Evolutionary conservation across 2,888 invertebrate genomes (phyloP), one percentile per base, ranked within the genome.

Genomic region (Leptothorax acervorum): DNA sequence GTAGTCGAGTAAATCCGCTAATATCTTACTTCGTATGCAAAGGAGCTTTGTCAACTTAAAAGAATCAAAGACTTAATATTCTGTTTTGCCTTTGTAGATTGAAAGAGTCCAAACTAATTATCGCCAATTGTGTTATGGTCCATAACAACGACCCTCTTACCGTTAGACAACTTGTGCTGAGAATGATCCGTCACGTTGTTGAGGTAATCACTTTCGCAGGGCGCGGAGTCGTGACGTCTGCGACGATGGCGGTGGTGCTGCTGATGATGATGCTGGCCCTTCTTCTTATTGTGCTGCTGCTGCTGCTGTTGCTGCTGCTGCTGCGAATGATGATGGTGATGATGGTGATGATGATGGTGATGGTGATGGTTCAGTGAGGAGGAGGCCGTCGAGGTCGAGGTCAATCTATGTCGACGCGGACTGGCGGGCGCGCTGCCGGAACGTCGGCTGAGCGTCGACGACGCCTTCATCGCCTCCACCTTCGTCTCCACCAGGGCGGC

Each of bases 401-500:
- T 95, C 45, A 95, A 92, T 83, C 95, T 92, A 45, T 95, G 93
- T 79, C 95, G 93, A 62, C 95, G 94, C 3, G 95, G 95, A 90
- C 95, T 95, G 18, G 95, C 93, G 66, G 95, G 95, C 92, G 85
- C 96, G 85, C 95, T 95, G 89, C 95, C 92, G 91, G 95, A 94
- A 93, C 95, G 94, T 95, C 94, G 91, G 95, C 94, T 90, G 95
- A 92, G 90, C 95, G 94, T 89, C 90, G 94, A 90, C 90, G 95
- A 91, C 91, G 95, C 95, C 93, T 96, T 95, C 95, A 96, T 95
- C 93, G 97, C 95, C 95, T 97, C 95, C 94, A 97, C 96, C 95
- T 97, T 97, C 92, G 96, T 96, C 95, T 97, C 97, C 88, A 97
- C 97, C 87, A 97, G 95, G 89, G 97, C 97, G 81, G 97, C 96